Percentiles rank a stretch among this genome's conserved stretches.
phyloP scores from a whole-genome alignment of 2,113 vertebrate species.

The Oceanodroma tethys region DNA sequence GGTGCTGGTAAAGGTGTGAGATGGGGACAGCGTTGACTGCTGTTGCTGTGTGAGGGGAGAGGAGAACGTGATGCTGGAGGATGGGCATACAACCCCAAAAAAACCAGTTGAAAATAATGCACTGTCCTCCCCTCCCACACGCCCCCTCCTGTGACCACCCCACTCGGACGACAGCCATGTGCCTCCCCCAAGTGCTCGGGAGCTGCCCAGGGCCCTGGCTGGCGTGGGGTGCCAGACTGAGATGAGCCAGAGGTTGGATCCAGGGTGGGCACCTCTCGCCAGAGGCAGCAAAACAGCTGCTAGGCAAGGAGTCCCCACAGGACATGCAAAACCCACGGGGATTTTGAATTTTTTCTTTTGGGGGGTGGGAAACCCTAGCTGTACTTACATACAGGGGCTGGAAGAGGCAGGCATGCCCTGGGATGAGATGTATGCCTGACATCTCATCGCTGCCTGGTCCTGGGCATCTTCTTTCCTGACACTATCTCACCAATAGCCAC shows the following conservation, averaged over 20 bases:
- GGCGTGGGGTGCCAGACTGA: neutral
- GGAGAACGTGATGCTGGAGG: neutral
- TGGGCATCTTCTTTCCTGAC: neutral
- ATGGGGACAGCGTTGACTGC: accelerated
- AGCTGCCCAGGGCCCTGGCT: neutral
- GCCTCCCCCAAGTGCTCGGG: accelerated
- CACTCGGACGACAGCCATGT: accelerated
- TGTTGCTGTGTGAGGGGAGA: neutral
- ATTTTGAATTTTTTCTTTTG: neutral
- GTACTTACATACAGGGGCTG: neutral
- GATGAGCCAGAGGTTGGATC: neutral
- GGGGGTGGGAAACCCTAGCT: neutral
- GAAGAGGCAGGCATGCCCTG: neutral
- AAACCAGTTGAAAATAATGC: neutral
- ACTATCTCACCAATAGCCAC: neutral
- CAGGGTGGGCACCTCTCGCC: neutral
- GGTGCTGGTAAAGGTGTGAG: neutral
- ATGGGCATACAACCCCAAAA: neutral
- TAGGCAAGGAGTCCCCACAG: neutral
- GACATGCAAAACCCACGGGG: neutral
- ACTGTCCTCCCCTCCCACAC: neutral
- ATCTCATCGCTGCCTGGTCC: neutral
- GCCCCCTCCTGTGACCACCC: neutral
- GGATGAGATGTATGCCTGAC: neutral
- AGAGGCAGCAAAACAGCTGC: neutral